Evolutionary conservation across 2,888 invertebrate species (phyloP), one percentile per base, ranked within the genome.

Genomic region (Spisula solida): DNA sequence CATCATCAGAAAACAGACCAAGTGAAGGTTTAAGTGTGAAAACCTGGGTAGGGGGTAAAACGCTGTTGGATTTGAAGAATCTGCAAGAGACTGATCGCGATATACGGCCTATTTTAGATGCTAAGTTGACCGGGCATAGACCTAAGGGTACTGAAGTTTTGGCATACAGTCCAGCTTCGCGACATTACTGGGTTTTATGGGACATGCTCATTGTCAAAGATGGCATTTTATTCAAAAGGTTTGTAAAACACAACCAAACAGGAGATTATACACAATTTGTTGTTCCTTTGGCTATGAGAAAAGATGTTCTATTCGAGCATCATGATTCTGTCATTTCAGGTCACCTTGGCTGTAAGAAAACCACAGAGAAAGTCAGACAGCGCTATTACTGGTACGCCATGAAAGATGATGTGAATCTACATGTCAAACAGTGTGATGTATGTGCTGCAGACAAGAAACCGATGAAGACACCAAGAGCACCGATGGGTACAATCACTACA

Each of bases 381-480:
- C 25, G 51, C 0, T 81, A 31, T 20, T 81, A 85, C 41, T 86
- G 86, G 86, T 86, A 14, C n/a, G 29, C n/a, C 4, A 2, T 86
- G 29, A 85, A 79, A n/a, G 80, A 56, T n/a, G 80, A 81, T 55
- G 34, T 86, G 0, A 18, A 51, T 0, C n/a, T 70, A 16, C 81
- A 41, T 25, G 34, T 86, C 8, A 0, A 25, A 1, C 25, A 18
- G 25, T 86, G 86, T 60, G 80, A 85, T n/a, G 55, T 66, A 20
- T 85, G 85, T 47, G 85, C 75, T 1, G 56, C 56, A 16, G 81
- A 85, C 47, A 85, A 85, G 34, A 80, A 34, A 60, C 85, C 85
- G 2, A n/a, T 10, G 1, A 82, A 82, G n/a, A 51, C n/a, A 1
- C 87, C 87, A 0, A 87, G 25, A 56, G 87, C 82, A 0, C 82